Base-by-base conservation (phyloP, 2,113 vertebrate genomes). In the Dipodomys ordii region DNA sequence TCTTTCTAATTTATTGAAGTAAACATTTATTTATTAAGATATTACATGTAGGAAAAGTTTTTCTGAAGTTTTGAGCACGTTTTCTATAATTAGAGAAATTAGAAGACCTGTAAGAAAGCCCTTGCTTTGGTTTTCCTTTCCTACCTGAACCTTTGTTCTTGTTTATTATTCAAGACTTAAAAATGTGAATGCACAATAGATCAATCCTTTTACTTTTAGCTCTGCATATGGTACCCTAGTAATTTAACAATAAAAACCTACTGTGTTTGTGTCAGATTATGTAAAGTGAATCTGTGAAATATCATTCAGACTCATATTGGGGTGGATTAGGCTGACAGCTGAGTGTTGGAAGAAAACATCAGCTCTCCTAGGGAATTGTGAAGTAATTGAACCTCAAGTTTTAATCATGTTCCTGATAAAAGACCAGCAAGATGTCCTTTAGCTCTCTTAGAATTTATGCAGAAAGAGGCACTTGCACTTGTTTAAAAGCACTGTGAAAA, bases 11-110 rank as follows among this genome's bases (percentile, higher is more conserved):
- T 97, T 96, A 96, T 93, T 96, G 90, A 98, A 96, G 96, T 98
- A 97, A 97, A 97, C 96, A 96, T 97, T 98, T 92, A 93, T 96
- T 98, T 98, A 97, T 98, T 97, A 97, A 97, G 92, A 96, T 97
- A 96, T 96, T 93, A 94, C 86, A 96, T 84, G 86, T 97, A 90
- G 94, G 96, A 96, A 95, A 86, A 95, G 90, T 96, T 98, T 97
- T 98, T 96, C 95, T 98, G 98, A 98, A 96, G 95, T 93, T 89
- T 97, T 91, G 71, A 98, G 98, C 98, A 98, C 98, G 98, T 98
- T 98, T 98, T 98, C 97, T 98, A 95, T 96, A 94, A 92, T 53
- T 98, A 97, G 97, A 96, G 95, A 97, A 97, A 97, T 65, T 94
- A 98, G 96, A 93, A 96, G 15, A 96, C 57, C 62, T 96, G 12